Base-by-base conservation (phyloP, 2,797 vertebrate species). In the Todus mexicanus region DNA sequence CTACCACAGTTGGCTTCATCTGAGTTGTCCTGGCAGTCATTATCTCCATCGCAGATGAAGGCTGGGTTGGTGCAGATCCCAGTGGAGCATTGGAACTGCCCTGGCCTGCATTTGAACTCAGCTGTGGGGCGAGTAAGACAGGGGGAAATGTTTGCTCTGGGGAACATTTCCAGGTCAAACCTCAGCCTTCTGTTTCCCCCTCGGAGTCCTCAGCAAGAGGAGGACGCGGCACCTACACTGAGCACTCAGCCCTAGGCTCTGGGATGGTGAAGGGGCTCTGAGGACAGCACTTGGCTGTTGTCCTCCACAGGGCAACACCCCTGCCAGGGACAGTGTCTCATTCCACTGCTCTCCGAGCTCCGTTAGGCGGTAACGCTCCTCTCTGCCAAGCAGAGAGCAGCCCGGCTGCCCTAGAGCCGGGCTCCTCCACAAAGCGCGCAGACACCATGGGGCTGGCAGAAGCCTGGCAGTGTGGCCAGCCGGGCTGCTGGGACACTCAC, bases 11-110 rank as follows among this genome's bases (percentile, higher is more conserved):
- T 99, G 93, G 98, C 98, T 82, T 99, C 98, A 1, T 99, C 98
- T 0, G 98, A 98, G 93, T 98, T 98, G 97, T 99, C 98, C 92
- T 98, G 98, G 95, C 98, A 99, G 95, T 99, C 98, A 0, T 98
- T 99, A 97, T 99, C 98, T 3, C 98, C 98, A 0, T 99, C 98
- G 6, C 98, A 98, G 97, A 99, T 98, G 97, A 98, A 99, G 87
- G 98, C 98, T 1, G 98, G 98, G 97, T 98, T 99, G 19, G 98
- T 99, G 95, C 98, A 99, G 96, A 98, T 98, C 42, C 98, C 98
- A 1, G 97, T 98, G 6, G 98, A 98, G 77, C 97, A 98, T 94
- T 98, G 97, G 97, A 98, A 98, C 92, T 98, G 98, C 8, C 98
- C 98, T 0, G 98, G 98, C 13, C 98, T 97, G 95, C 98, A 98